These are phyloP conservation scores for Dendrolimus houi DNA, from an alignment of 2,888 invertebrate genomes.

Conservation along the genomic window DNA sequence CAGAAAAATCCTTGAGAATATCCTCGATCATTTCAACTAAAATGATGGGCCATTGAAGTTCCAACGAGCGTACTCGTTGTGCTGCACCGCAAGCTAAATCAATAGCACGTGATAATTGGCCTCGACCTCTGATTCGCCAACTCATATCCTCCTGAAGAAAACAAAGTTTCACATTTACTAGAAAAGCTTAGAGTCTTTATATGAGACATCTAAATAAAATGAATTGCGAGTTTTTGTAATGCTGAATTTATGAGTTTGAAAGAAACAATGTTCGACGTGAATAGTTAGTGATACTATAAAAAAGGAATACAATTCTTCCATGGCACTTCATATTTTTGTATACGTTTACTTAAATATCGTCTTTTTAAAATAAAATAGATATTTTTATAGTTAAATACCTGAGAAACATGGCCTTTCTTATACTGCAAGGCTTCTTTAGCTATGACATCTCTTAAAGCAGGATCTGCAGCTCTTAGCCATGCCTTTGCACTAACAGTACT, in stretches of 20 bases:
- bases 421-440: constrained; percentile 92
- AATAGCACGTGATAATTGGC: constrained; percentile 81
- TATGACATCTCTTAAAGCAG: constrained; percentile 86
- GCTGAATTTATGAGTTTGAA: too few species aligned
- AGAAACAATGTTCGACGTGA: too few species aligned
- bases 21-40: constrained; percentile 86
- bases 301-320: too few species aligned
- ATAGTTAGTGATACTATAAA: too few species aligned
- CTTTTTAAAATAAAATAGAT: neutral
- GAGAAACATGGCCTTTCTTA: constrained; percentile 77
- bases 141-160: constrained; percentile 80
- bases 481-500: constrained; percentile 77
- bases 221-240: too few species aligned
- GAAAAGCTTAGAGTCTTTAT: too few species aligned
- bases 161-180: too few species aligned
- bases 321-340: too few species aligned
- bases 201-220: constrained; percentile 2
- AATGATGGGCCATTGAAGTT: constrained; percentile 86
- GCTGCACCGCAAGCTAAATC: constrained; percentile 86
- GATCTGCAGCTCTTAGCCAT: constrained; percentile 84
- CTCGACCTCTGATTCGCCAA: constrained; percentile 84
- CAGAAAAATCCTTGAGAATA: constrained; percentile 86
- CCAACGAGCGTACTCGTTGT: constrained; percentile 83
- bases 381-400: constrained; percentile 33
- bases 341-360: neutral